phyloP scores from a whole-genome alignment of 2,797 vertebrate species.

The Acipenser oxyrinchus region DNA sequence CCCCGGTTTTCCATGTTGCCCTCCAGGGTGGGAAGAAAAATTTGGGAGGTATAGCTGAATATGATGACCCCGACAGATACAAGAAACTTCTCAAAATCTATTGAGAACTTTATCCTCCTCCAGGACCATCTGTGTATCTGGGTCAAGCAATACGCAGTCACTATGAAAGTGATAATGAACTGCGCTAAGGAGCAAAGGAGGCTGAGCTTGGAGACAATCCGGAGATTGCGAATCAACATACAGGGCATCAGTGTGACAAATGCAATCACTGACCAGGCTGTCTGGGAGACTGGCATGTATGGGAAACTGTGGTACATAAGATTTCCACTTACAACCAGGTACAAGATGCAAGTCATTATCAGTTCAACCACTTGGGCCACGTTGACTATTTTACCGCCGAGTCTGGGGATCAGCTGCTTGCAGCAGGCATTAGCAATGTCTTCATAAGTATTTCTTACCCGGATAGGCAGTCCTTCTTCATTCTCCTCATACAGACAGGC shows the following conservation, averaged over 20 bases:
- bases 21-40: conserved; percentile 71
- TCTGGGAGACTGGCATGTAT: conserved; percentile 40
- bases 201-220: conserved; percentile 61
- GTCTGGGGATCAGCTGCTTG: conserved; percentile 44
- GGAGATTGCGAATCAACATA: conserved; percentile 63
- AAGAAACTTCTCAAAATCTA: conserved; percentile 65
- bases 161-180: conserved; percentile 59
- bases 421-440: conserved; percentile 61
- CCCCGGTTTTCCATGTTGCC: conserved; percentile 60
- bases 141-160: conserved; percentile 61
- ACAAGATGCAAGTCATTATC: conserved; percentile 64
- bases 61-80: conserved; percentile 69
- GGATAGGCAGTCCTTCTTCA: conserved; percentile 40
- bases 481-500: conserved; percentile 63
- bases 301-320: conserved; percentile 60
- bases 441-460: conserved; percentile 62
- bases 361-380: conserved; percentile 58
- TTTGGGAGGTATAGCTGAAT: conserved; percentile 79
- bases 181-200: conserved; percentile 74
- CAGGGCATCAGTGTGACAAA: conserved; percentile 61
- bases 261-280: conserved; percentile 53
- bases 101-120: conserved; percentile 46
- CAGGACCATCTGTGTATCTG: conserved; percentile 58
- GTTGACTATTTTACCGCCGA: conserved; percentile 54
- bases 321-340: conserved; percentile 63